Conservation (phyloP, 2,113 vertebrate species). For the Erpornis zantholeuca region DNA sequence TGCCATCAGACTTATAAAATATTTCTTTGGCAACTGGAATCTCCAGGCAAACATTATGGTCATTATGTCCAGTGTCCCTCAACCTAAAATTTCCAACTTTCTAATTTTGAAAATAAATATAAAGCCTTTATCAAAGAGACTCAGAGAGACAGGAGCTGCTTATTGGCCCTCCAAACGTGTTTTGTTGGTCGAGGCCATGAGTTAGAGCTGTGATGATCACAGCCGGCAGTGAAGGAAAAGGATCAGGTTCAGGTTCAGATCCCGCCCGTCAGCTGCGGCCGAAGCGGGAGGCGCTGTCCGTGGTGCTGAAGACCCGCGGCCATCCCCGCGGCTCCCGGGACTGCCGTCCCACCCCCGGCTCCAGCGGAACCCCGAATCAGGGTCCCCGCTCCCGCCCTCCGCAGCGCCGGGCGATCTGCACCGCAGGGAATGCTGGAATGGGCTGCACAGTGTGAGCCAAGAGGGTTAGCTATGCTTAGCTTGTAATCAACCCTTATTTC, state of each 20-base stretch:
- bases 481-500: background rate
- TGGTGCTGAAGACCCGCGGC: rapidly evolving
- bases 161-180: background rate
- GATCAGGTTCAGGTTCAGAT: rapidly evolving
- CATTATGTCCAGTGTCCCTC: background rate
- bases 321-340: rapidly evolving
- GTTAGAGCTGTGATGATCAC: background rate
- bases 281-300: rapidly evolving
- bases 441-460: background rate
- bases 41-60: background rate
- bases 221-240: background rate
- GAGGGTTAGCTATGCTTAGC: background rate
- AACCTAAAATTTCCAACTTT: background rate
- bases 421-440: rapidly evolving
- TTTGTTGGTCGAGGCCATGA: rapidly evolving
- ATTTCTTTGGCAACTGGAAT: background rate
- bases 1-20: background rate
- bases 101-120: background rate
- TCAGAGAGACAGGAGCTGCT: background rate
- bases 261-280: rapidly evolving
- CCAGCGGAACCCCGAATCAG: rapidly evolving
- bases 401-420: rapidly evolving
- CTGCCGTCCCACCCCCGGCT: rapidly evolving
- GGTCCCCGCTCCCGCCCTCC: rapidly evolving
- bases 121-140: background rate